Conservation (phyloP, 2,113 vertebrate genomes). For the Dicerorhinus sumatrensis region DNA sequence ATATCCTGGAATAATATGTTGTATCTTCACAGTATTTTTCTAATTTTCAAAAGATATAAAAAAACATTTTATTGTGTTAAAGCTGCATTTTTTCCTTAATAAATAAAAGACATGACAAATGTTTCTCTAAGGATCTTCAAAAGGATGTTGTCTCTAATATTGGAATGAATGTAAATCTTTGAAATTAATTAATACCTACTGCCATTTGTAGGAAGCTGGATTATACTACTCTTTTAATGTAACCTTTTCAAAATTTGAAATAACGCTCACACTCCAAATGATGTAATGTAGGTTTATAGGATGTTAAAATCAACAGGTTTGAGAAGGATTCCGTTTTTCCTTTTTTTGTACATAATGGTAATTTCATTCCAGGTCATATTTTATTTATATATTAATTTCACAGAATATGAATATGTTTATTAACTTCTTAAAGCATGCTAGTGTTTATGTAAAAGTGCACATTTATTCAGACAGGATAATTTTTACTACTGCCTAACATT, state of each 20-base stretch:
- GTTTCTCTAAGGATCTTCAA: slow-evolving; percentile 11
- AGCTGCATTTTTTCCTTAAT: slow-evolving; percentile 28
- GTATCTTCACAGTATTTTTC: slow-evolving; percentile 77
- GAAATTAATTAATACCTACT: neutral
- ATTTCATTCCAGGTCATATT: slow-evolving; percentile 54
- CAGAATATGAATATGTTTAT: slow-evolving; percentile 49
- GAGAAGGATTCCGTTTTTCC: neutral
- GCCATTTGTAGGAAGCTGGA: neutral
- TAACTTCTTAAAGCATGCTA: slow-evolving; percentile 53
- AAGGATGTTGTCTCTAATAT: slow-evolving; percentile 42
- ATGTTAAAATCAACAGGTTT: slow-evolving; percentile 21
- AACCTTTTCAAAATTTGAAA: slow-evolving; percentile 49
- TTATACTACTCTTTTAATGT: neutral
- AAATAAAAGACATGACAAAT: slow-evolving; percentile 38
- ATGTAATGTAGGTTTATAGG: neutral
- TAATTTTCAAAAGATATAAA: slow-evolving; percentile 78
- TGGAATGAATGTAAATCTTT: neutral
- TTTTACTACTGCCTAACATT: slow-evolving; percentile 82
- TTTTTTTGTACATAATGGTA: slow-evolving; percentile 32
- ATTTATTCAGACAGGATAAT: slow-evolving; percentile 26
- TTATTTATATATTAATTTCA: slow-evolving; percentile 72
- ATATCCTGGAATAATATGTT: slow-evolving; percentile 66
- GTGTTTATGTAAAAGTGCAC: slow-evolving; percentile 38
- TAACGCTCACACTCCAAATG: neutral
- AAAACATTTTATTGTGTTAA: slow-evolving; percentile 12